phyloP scores from a whole-genome alignment of 2,888 invertebrate species.

The Entomobrya proxima region DNA sequence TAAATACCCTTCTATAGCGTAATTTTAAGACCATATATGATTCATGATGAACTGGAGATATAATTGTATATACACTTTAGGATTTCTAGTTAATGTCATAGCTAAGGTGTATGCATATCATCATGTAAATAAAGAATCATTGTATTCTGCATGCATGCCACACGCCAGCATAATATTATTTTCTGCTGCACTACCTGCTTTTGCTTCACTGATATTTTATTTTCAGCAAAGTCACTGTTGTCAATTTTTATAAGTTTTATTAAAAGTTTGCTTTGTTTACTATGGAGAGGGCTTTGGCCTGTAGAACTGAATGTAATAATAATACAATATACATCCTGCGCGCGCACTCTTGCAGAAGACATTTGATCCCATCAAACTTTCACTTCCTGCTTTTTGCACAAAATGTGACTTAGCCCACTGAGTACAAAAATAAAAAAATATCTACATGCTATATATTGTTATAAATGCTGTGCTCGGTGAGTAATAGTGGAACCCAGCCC shows the following conservation, averaged over 20 bases:
- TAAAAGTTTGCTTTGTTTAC: conserved; percentile 18
- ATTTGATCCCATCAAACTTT: conserved; percentile 62
- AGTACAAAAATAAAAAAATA: background rate
- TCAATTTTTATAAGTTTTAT: background rate
- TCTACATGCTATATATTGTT: background rate
- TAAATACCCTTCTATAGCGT: no score
- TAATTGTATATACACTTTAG: no score
- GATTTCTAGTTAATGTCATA: no score
- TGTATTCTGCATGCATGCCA: no score
- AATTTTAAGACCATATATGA: no score
- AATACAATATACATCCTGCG: conserved; percentile 17
- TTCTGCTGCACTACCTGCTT: background rate
- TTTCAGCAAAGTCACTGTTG: background rate
- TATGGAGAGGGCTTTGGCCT: conserved; percentile 53
- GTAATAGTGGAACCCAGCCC: background rate
- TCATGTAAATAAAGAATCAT: no score
- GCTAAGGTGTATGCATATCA: no score
- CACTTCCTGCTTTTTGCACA: conserved; percentile 60
- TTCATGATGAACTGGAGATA: no score
- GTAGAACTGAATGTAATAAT: background rate
- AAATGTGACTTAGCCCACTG: background rate
- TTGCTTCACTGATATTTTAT: background rate
- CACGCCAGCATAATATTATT: background rate
- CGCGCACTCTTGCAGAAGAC: conserved; percentile 35
- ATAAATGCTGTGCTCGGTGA: background rate